phyloP scores from a whole-genome alignment of 2,797 vertebrate species.

The Lepus townsendii region DNA sequence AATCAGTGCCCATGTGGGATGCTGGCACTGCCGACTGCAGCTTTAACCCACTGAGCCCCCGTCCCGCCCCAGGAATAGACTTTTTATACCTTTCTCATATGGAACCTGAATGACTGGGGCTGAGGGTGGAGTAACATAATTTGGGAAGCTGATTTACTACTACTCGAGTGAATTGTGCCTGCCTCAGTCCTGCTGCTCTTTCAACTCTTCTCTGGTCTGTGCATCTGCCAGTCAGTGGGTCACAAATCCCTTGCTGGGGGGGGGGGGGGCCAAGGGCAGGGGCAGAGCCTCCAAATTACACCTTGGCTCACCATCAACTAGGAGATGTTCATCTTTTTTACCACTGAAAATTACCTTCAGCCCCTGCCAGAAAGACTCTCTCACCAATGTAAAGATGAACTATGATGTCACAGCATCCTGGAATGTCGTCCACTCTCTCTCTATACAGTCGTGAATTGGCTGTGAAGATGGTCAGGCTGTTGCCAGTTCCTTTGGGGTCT shows the following conservation, averaged over 20 bases:
- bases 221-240: not conserved
- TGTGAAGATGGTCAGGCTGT: not conserved
- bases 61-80: no score
- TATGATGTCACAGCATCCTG: not conserved
- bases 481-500: not conserved
- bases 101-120: not conserved
- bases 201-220: not conserved
- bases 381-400: not conserved
- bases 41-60: no score
- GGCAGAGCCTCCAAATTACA: not conserved
- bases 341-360: not conserved
- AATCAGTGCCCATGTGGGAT: no score
- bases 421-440: not conserved
- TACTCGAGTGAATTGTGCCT: not conserved
- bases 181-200: not conserved
- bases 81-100: not conserved
- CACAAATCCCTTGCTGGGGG: not conserved
- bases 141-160: not conserved
- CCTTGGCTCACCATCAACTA: not conserved
- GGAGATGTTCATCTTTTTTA: not conserved
- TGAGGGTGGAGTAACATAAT: not conserved
- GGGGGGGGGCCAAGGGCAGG: not conserved
- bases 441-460: no score
- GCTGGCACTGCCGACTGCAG: no score
- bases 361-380: not conserved